Base-by-base conservation (phyloP, 2,113 vertebrate genomes). In the Dasyornis broadbenti region DNA sequence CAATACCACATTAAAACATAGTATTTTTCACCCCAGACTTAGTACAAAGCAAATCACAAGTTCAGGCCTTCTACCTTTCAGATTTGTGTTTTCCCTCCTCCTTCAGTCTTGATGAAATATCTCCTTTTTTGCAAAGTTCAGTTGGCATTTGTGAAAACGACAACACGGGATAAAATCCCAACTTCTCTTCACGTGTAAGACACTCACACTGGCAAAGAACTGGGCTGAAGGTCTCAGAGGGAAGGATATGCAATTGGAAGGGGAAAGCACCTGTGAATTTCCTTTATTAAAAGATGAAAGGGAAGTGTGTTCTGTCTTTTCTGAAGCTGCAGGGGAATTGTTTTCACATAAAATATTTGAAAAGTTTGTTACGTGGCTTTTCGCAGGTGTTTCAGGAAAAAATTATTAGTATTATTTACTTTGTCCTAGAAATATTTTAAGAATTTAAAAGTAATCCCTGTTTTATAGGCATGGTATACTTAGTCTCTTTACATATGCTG, bases 391-490 rank as follows among this genome's bases (percentile, higher is more conserved):
- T 86, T 50, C 84, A 73, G 88, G 45, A 84, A 59, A 69, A 93
- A 89, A 44, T 1, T 31, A 60, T 2, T 23, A 76, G 65, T 52
- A 88, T 88, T 96, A 82, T 82, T 95, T 88, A 91, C 76, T 83
- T 94, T 93, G 82, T 90, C 87, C 52, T 40, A 69, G 75, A 94
- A 96, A 91, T 93, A 95, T 77, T 84, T 94, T 88, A 83, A 91
- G 68, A 82, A 91, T 86, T 87, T 90, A 70, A 61, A 92, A 94
- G 66, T 85, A 96, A 96, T 89, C 39, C 56, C 26, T 53, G 31
- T 64, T 93, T 93, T 76, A 95, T 64, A 80, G 57, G 47, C 47
- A 56, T 23, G n/a, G 49, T 72, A 57, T 77, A 76, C 52, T 77
- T 82, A 27, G 28, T 94, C 30, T 75, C 64, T 90, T 93, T 89